Evolutionary conservation across 2,888 invertebrate genomes (phyloP).

Genomic region (Morpho achilles): DNA sequence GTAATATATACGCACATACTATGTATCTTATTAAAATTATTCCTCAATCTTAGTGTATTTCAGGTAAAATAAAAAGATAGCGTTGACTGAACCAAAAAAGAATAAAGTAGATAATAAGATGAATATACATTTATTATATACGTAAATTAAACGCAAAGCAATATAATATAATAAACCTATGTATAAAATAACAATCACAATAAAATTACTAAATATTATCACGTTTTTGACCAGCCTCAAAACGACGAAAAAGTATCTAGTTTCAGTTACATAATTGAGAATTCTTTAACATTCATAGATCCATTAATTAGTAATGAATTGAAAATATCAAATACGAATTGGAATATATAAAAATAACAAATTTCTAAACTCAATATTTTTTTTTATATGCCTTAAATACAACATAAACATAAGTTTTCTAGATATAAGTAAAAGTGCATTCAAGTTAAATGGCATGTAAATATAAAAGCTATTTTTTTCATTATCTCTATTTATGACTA

Average conservation of each 20-base stretch:
- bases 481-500: not conserved
- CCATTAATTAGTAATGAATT: too few species aligned
- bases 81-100: constrained; percentile 19
- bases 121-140: constrained; percentile 8
- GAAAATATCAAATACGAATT: too few species aligned
- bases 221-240: constrained; percentile 23
- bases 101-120: constrained; percentile 19
- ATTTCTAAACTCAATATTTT: too few species aligned
- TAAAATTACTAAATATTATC: constrained; percentile 17
- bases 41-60: not conserved
- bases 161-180: constrained; percentile 19
- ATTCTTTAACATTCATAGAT: not conserved
- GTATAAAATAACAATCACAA: constrained; percentile 20
- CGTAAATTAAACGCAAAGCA: constrained; percentile 17
- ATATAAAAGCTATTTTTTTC: too few species aligned
- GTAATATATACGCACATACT: too few species aligned
- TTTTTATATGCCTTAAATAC: too few species aligned
- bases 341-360: too few species aligned
- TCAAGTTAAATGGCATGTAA: not conserved
- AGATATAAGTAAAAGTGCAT: not conserved
- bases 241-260: constrained; percentile 8
- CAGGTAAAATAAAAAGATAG: constrained; percentile 1
- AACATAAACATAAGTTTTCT: too few species aligned
- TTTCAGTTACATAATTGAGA: constrained; percentile 7
- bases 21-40: too few species aligned